These are phyloP conservation scores for Mesorhabditis sp. DNA, from an alignment of 2,888 invertebrate species.

Conservation along the genomic window DNA sequence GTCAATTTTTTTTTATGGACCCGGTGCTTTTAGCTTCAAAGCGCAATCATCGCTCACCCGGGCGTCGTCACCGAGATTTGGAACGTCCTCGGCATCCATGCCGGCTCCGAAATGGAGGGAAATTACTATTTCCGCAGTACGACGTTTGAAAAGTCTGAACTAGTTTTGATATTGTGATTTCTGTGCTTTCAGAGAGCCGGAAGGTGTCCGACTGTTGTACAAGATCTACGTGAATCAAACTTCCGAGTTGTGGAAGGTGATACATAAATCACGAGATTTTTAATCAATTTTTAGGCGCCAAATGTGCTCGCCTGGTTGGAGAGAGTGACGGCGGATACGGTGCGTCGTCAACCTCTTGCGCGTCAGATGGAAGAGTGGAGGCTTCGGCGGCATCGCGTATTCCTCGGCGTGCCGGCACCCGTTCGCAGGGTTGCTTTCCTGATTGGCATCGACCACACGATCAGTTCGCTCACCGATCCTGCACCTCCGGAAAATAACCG, in stretches of 20 bases:
- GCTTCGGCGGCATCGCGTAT: constrained; percentile 30
- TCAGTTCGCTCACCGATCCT: constrained; percentile 25
- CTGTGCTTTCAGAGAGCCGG: constrained; percentile 29
- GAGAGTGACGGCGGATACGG: constrained; percentile 59
- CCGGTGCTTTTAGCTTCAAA: constrained; percentile 15
- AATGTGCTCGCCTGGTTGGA: constrained; percentile 76
- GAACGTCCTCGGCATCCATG: constrained; percentile 57
- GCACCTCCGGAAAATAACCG: constrained; percentile 23
- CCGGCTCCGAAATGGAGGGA: constrained; percentile 36
- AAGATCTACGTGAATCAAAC: constrained; percentile 72
- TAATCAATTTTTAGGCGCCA: constrained; percentile 39
- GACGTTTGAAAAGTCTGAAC: constrained; percentile 7
- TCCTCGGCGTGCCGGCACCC: constrained; percentile 35
- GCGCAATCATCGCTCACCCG: constrained; percentile 74
- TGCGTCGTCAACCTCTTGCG: constrained; percentile 11
- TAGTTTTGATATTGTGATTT: not conserved
- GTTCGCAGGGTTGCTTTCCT: constrained; percentile 36
- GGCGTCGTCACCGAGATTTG: constrained; percentile 72
- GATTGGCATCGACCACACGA: constrained; percentile 23
- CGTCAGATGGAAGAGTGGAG: constrained; percentile 23
- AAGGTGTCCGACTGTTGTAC: constrained; percentile 70
- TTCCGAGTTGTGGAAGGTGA: constrained; percentile 74
- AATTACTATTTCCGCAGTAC: constrained; percentile 25
- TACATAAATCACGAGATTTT: constrained; percentile 55
- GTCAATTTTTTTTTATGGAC: not conserved